Conservation (phyloP, 2,113 vertebrate species). For the Calidris pygmaea region DNA sequence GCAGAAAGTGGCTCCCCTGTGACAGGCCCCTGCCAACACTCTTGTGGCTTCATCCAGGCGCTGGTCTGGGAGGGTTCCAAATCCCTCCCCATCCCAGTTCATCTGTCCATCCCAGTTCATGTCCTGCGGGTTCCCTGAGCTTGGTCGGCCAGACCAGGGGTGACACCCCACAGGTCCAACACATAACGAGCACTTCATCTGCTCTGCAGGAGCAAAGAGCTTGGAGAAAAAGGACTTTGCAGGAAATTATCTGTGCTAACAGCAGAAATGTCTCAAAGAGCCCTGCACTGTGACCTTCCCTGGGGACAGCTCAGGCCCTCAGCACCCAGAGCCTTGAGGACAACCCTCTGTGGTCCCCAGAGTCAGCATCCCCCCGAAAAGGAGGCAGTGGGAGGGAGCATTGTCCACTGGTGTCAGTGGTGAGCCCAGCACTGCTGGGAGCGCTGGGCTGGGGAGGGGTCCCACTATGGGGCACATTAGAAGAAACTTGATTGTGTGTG, state of each 20-base stretch:
- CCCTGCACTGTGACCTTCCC: not conserved
- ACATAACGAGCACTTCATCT: accelerated
- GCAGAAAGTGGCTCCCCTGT: not conserved
- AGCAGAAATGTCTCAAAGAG: not conserved
- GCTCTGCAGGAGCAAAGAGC: not conserved
- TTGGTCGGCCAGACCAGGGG: too few relatives aligned
- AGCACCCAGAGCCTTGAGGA: not conserved
- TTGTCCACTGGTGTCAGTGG: accelerated
- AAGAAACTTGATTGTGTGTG: not conserved
- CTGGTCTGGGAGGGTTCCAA: not conserved
- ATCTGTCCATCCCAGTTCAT: accelerated
- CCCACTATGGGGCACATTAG: accelerated
- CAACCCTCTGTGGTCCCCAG: not conserved
- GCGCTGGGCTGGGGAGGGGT: not conserved
- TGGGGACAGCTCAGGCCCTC: not conserved
- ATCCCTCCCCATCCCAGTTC: not conserved
- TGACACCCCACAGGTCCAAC: not conserved
- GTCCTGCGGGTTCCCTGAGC: not conserved
- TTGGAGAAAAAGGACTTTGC: not conserved
- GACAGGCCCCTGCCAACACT: not conserved
- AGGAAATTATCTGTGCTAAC: not conserved
- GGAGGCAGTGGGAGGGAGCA: not conserved
- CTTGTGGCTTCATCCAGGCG: not conserved
- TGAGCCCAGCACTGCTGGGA: not conserved
- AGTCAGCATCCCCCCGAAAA: not conserved